A percentile compares a stretch with the other conserved stretches of the same genome.
Conservation (phyloP, 2,888 invertebrate genomes). For the Agonum fuliginosum region DNA sequence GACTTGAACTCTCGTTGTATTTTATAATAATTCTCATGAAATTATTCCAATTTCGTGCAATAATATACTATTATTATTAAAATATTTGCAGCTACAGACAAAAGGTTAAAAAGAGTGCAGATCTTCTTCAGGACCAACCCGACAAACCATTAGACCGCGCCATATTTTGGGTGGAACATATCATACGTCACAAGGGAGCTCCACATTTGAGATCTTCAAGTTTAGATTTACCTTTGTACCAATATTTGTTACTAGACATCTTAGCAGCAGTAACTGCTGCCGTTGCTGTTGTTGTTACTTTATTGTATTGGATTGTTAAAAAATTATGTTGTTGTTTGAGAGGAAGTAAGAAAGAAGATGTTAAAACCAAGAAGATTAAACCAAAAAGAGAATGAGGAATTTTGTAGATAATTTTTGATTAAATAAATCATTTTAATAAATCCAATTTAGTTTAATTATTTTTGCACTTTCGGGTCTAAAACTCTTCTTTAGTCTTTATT, state of each 20-base stretch:
- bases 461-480: no score
- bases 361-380: neutral
- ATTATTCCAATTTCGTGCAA: neutral
- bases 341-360: neutral
- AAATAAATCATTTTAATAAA: neutral
- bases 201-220: constrained; percentile 28
- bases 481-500: no score
- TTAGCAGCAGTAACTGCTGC: neutral
- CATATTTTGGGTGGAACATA: constrained; percentile 40
- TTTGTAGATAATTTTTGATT: neutral
- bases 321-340: constrained; percentile 35
- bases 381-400: constrained; percentile 10
- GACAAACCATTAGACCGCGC: constrained; percentile 4
- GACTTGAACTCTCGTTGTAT: no score
- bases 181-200: neutral
- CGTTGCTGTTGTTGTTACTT: neutral
- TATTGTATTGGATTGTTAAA: neutral
- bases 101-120: constrained; percentile 31
- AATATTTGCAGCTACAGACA: constrained; percentile 46
- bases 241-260: constrained; percentile 58
- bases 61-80: neutral
- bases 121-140: constrained; percentile 37
- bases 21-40: no score
- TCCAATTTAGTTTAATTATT: neutral
- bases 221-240: constrained; percentile 24